Evolutionary conservation across 64 coral and sea anemone species (phyloP).

Genomic region (Actinia equina): DNA sequence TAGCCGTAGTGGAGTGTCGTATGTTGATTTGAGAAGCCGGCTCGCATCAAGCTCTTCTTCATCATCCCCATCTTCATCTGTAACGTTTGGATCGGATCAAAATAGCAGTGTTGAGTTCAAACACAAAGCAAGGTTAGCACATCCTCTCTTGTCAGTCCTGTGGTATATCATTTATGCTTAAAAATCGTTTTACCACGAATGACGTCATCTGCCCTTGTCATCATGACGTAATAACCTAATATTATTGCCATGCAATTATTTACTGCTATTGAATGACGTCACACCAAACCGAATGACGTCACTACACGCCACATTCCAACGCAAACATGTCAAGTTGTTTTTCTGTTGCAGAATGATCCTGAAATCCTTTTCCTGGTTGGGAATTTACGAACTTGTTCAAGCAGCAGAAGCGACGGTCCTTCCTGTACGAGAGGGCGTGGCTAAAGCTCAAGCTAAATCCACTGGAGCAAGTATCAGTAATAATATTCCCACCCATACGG

Average conservation of each 20-base stretch:
- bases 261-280: too few relatives aligned
- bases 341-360: slow-evolving; percentile 68
- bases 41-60: slow-evolving; percentile 44
- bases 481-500: slow-evolving; percentile 51
- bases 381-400: slow-evolving; percentile 69
- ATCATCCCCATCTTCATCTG: not conserved
- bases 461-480: slow-evolving; percentile 74
- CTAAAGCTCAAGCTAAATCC: slow-evolving; percentile 82
- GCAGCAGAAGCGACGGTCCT: slow-evolving; percentile 82
- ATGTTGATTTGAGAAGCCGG: slow-evolving; percentile 63
- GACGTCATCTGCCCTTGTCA: too few relatives aligned
- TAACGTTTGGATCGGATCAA: slow-evolving; percentile 37
- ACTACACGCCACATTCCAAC: too few relatives aligned
- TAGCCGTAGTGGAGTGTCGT: slow-evolving; percentile 75
- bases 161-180: not conserved
- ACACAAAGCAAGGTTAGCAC: slow-evolving; percentile 69
- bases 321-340: too few relatives aligned
- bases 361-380: slow-evolving; percentile 71
- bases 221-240: too few relatives aligned
- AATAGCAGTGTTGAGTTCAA: slow-evolving; percentile 68
- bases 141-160: not conserved
- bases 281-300: too few relatives aligned
- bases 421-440: slow-evolving; percentile 83
- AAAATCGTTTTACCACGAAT: not conserved
- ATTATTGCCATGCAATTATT: too few relatives aligned